Percentiles rank a stretch among this genome's conserved stretches.
phyloP scores from a whole-genome alignment of 2,888 invertebrate species.

The Napeogenes inachia region DNA sequence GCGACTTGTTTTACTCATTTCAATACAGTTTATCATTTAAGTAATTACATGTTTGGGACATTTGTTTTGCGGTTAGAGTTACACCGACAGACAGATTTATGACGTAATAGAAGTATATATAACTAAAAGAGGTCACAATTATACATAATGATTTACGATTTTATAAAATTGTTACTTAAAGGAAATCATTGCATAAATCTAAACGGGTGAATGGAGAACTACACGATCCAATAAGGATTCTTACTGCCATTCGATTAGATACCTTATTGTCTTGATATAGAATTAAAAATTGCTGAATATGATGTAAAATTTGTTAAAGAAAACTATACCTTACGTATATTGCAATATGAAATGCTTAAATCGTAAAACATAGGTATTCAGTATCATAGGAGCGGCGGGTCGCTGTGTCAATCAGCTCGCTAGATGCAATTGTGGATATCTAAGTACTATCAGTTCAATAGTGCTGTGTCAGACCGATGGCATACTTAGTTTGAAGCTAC shows the following conservation, averaged over 20 bases:
- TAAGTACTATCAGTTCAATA: slow-evolving; percentile 18
- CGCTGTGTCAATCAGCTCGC: slow-evolving; percentile 35
- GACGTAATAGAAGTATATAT: background rate
- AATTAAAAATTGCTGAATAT: background rate
- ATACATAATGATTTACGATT: slow-evolving; percentile 23
- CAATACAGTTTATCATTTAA: background rate
- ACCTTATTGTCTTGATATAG: background rate
- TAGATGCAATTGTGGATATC: slow-evolving; percentile 29
- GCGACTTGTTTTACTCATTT: too few species aligned
- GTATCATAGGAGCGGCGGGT: slow-evolving; percentile 33
- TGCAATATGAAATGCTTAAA: background rate
- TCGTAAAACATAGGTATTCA: slow-evolving; percentile 22
- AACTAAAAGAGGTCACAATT: slow-evolving; percentile 7
- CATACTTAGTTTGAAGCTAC: too few species aligned
- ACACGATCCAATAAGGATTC: slow-evolving; percentile 12
- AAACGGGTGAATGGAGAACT: slow-evolving; percentile 22
- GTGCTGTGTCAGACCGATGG: background rate
- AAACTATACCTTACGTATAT: slow-evolving; percentile 6
- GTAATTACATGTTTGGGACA: background rate
- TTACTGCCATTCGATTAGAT: slow-evolving; percentile 8
- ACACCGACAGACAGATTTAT: background rate
- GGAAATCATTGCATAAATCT: slow-evolving; percentile 31
- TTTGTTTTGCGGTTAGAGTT: background rate
- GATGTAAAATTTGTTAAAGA: background rate
- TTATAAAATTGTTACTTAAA: slow-evolving; percentile 28